Conservation (phyloP, 1,140 invertebrate genomes). For the Temnothorax curvispinosus region DNA sequence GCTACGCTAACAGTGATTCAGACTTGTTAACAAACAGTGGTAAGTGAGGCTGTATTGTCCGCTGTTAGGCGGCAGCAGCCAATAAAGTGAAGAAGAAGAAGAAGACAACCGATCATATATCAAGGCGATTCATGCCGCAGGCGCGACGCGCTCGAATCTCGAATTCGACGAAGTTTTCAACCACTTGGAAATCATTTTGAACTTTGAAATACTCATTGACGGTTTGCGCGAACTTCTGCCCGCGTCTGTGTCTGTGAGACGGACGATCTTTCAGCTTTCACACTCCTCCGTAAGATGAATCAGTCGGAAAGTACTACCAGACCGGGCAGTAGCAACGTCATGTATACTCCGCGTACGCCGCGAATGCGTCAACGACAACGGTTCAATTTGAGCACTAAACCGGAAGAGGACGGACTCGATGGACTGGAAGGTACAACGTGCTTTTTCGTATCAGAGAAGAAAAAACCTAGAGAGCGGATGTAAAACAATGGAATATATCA, state of each 20-base stretch:
- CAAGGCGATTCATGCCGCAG: neutral
- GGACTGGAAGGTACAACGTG: slow-evolving; percentile 29
- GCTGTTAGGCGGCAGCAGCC: too few relatives aligned
- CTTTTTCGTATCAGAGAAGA: neutral
- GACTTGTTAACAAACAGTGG: too few relatives aligned
- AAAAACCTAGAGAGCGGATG: neutral
- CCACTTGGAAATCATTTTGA: neutral
- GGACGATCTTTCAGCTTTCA: too few relatives aligned
- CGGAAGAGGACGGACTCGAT: neutral
- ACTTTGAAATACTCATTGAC: neutral
- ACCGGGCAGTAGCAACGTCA: neutral
- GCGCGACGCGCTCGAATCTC: neutral
- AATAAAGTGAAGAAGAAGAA: too few relatives aligned
- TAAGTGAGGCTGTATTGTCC: too few relatives aligned
- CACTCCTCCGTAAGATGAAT: neutral
- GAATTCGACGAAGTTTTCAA: neutral
- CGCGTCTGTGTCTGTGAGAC: neutral
- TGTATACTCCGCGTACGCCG: neutral
- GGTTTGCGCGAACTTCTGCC: neutral
- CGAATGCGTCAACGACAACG: slow-evolving; percentile 35
- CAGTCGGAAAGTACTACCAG: neutral
- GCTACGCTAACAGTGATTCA: too few relatives aligned
- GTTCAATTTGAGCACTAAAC: slow-evolving; percentile 17
- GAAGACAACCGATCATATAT: neutral
- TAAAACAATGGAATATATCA: neutral